A percentile compares a stretch with the other conserved stretches of the same genome.
Conservation (phyloP, 2,113 vertebrate genomes). For the Phainopepla nitens region DNA sequence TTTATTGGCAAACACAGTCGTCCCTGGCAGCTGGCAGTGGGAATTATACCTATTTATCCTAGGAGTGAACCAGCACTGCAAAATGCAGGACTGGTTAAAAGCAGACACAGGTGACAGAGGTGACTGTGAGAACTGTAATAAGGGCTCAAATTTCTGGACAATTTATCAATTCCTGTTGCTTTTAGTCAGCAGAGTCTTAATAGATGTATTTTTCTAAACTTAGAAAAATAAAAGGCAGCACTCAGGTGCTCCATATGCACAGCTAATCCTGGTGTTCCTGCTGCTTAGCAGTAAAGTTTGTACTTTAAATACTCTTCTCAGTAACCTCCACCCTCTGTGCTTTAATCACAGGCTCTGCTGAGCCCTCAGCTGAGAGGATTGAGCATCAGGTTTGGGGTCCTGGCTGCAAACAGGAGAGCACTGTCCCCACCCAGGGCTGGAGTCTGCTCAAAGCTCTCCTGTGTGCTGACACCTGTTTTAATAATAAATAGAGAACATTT, state of each 20-base stretch:
- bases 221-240: not conserved
- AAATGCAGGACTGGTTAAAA: not conserved
- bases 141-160: not conserved
- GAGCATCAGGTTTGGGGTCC: no score
- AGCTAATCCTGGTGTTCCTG: not conserved
- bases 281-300: not conserved
- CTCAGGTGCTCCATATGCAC: not conserved
- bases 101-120: not conserved
- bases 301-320: not conserved
- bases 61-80: not conserved
- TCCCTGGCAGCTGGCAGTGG: conserved; percentile 22
- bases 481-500: not conserved
- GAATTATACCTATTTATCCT: conserved; percentile 28
- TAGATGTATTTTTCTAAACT: not conserved
- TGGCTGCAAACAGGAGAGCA: not conserved
- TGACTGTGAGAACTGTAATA: not conserved
- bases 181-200: not conserved
- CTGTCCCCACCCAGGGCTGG: not conserved
- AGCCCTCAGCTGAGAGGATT: not conserved
- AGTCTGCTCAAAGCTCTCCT: not conserved
- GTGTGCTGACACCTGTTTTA: not conserved
- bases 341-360: no score
- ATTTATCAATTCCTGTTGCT: not conserved
- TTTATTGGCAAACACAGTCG: conserved; percentile 14
- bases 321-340: not conserved